Percentiles rank a stretch among this genome's conserved stretches.
phyloP scores from a whole-genome alignment of 2,797 vertebrate species.

The Sardinella longiceps region DNA sequence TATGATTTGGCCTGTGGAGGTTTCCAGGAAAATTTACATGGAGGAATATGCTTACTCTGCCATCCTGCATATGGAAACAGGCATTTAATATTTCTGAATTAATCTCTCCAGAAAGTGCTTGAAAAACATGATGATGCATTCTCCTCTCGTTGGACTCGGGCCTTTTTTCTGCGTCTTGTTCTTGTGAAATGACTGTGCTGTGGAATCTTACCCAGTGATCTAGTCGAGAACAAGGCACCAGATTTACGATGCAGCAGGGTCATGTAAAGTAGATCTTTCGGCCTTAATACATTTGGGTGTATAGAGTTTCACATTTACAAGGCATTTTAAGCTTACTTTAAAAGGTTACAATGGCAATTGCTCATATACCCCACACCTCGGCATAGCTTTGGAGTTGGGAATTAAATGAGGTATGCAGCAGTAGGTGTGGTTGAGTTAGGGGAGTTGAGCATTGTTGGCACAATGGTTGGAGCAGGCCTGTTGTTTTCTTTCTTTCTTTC shows the following conservation, averaged over 20 bases:
- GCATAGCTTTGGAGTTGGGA: neutral
- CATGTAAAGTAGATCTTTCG: neutral
- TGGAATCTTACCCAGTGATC: neutral
- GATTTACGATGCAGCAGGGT: neutral
- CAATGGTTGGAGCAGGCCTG: neutral
- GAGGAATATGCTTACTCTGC: neutral
- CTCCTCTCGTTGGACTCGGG: neutral
- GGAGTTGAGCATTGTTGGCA: neutral
- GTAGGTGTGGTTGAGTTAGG: neutral
- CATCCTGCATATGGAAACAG: neutral
- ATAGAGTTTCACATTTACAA: neutral
- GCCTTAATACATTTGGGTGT: neutral
- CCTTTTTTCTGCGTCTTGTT: neutral
- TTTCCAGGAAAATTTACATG: neutral
- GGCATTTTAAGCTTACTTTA: neutral
- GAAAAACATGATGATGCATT: neutral
- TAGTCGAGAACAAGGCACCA: neutral
- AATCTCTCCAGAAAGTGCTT: neutral
- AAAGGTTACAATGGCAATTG: neutral
- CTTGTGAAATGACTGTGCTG: neutral
- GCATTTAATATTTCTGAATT: neutral
- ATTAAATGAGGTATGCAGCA: slow-evolving; percentile 1
- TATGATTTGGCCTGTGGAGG: neutral
- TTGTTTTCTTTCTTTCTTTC: too few relatives aligned
- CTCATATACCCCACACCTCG: neutral